phyloP scores from a whole-genome alignment of 92 coral and sea anemone genomes.

The Porites cylindrica region DNA sequence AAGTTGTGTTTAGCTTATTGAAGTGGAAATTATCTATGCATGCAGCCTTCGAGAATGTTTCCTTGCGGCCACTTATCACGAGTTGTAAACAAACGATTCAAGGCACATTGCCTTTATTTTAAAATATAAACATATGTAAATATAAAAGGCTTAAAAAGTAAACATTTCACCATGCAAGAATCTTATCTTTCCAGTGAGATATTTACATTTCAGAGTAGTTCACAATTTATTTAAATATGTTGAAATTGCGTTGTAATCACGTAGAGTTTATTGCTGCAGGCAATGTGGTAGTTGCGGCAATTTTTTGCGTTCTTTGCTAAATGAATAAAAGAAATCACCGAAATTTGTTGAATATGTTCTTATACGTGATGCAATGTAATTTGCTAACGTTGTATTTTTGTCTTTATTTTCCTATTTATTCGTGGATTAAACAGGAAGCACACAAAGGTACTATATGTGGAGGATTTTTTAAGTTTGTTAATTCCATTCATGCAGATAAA shows the following conservation, averaged over 20 bases:
- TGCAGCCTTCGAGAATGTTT: constrained; percentile 14
- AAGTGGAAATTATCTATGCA: constrained; percentile 12
- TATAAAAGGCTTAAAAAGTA: constrained; percentile 4
- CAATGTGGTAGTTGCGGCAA: not conserved
- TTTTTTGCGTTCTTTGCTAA: too few species aligned
- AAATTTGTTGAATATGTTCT: too few species aligned
- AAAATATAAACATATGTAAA: not conserved
- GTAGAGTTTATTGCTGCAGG: not conserved
- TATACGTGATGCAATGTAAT: too few species aligned
- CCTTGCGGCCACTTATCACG: not conserved
- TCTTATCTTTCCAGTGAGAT: constrained; percentile 5
- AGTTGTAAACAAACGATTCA: constrained; percentile 28
- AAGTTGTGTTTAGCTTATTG: not conserved
- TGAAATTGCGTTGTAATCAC: not conserved
- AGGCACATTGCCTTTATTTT: not conserved
- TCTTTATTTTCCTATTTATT: too few species aligned
- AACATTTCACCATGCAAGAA: not conserved
- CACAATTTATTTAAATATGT: not conserved
- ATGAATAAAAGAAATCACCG: too few species aligned
- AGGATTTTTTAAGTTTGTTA: too few species aligned
- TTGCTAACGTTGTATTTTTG: too few species aligned
- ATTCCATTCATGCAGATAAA: too few species aligned
- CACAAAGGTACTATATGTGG: too few species aligned
- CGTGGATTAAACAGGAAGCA: too few species aligned
- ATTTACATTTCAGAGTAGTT: not conserved